Evolutionary conservation across 2,797 vertebrate species (phyloP), one percentile per base, ranked within the genome.

Genomic region (Iguana delicatissima): DNA sequence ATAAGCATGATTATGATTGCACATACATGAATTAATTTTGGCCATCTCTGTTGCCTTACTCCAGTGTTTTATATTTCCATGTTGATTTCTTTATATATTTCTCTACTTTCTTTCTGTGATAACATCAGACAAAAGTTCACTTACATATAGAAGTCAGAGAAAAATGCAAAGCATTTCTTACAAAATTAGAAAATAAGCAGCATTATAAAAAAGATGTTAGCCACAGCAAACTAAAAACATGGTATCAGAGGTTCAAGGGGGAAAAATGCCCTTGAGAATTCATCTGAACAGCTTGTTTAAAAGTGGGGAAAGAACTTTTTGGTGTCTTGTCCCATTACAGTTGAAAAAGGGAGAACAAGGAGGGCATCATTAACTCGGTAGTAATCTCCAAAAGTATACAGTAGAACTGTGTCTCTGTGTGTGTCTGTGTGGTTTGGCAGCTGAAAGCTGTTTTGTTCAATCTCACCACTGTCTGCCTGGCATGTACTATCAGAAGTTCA

Each of bases 401-500:
- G 38, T 38, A 46, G 42, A 46, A 4, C 42, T 46, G 12, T 20
- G 57, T 69, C 26, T 32, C 26, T 69, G 26, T 69, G 67, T 69
- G 67, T 69, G 67, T 69, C 9, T 13, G 29, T 92, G 38, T 92
- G 9, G 77, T 79, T 90, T 91, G 84, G n/a, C 72, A 81, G 80
- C 22, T 82, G 73, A 57, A 26, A 89, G 24, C 73, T 90, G 1
- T 91, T 32, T 76, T 20, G 55, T 80, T 35, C 13, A 85, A 0
- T 92, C 74, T 90, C 94, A 64, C 85, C 93, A 90, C 92, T 1
- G 29, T 80, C 73, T 2, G 0, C 89, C 38, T 93, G 46, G 55
- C 69, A 0, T 79, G 73, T 85, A 87, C 85, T 18, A 76, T 59
- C 55, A 80, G 29, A 87, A 80, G 38, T 77, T 90, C 89, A 89